These are phyloP conservation scores for Agapostemon virescens DNA, from an alignment of 2,888 invertebrate genomes.

Conservation along the genomic window DNA sequence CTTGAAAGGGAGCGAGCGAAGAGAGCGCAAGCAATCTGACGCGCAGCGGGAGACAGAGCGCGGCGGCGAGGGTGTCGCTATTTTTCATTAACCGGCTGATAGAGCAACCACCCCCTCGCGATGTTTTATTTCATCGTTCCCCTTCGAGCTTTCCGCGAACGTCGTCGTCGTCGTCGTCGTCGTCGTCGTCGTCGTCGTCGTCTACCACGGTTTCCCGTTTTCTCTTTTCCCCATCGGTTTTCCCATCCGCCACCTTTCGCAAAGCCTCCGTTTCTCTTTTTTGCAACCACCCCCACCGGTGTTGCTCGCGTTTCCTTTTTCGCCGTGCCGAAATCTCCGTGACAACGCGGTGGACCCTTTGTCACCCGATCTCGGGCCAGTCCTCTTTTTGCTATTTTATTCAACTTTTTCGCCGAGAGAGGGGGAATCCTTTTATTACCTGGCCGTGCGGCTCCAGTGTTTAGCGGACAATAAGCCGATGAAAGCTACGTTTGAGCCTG, in stretches of 20 bases:
- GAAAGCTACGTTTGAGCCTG: slow-evolving; percentile 71
- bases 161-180: not conserved
- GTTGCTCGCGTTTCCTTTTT: slow-evolving; percentile 26
- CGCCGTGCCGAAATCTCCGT: slow-evolving; percentile 32
- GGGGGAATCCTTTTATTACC: slow-evolving; percentile 69
- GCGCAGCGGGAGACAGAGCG: slow-evolving; percentile 71
- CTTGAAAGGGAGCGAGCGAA: slow-evolving; percentile 28
- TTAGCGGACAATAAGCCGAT: slow-evolving; percentile 72
- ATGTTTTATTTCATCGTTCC: slow-evolving; percentile 67
- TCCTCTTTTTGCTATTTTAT: slow-evolving; percentile 70
- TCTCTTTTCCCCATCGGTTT: slow-evolving; percentile 23
- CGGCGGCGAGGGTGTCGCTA: slow-evolving; percentile 72
- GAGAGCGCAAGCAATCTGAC: slow-evolving; percentile 72
- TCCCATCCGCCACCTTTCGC: slow-evolving; percentile 32
- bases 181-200: not conserved
- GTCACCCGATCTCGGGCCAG: slow-evolving; percentile 56
- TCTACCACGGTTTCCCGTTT: slow-evolving; percentile 12
- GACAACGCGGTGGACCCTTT: slow-evolving; percentile 61
- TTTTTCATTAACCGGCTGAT: slow-evolving; percentile 78
- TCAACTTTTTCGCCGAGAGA: slow-evolving; percentile 64
- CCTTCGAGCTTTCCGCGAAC: slow-evolving; percentile 16
- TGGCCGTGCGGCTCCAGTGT: slow-evolving; percentile 67
- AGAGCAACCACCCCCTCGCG: slow-evolving; percentile 63
- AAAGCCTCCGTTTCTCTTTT: slow-evolving; percentile 49
- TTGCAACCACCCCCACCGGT: slow-evolving; percentile 22